A percentile compares a stretch with the other conserved stretches of the same genome.
Conservation (phyloP, 2,797 vertebrate species). For the Steatocranus sp. region DNA sequence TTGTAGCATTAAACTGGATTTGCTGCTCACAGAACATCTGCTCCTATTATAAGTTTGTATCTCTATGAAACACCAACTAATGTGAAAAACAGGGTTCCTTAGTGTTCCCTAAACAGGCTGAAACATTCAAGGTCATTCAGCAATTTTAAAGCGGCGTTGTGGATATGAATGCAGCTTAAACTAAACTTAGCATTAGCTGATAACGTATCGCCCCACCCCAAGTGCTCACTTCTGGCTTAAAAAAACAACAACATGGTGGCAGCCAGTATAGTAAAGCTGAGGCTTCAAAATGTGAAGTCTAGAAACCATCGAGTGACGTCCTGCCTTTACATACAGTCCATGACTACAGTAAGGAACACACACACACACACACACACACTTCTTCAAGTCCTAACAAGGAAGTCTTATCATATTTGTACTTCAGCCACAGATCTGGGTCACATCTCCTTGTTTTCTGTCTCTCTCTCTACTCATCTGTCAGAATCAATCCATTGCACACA, state of each 20-base stretch:
- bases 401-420: slow-evolving; percentile 9
- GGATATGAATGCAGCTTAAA: background rate
- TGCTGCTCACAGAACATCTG: background rate
- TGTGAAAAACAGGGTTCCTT: background rate
- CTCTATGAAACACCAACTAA: background rate
- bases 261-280: background rate
- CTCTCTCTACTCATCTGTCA: slow-evolving; percentile 6
- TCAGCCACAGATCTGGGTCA: slow-evolving; percentile 51
- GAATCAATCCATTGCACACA: slow-evolving; percentile 12
- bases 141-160: background rate
- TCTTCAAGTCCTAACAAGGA: background rate
- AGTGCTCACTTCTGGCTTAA: background rate
- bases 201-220: background rate
- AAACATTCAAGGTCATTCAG: background rate
- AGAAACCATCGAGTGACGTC: background rate
- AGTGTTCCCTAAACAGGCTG: background rate
- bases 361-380: background rate
- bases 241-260: background rate
- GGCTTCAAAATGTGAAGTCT: background rate
- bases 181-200: background rate
- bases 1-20: background rate
- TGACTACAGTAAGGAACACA: background rate
- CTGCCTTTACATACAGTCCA: background rate
- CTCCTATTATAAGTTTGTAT: background rate
- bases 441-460: background rate